These are phyloP conservation scores for Limnodromus scolopaceus DNA, from an alignment of 2,797 vertebrate species.

Conservation along the genomic window DNA sequence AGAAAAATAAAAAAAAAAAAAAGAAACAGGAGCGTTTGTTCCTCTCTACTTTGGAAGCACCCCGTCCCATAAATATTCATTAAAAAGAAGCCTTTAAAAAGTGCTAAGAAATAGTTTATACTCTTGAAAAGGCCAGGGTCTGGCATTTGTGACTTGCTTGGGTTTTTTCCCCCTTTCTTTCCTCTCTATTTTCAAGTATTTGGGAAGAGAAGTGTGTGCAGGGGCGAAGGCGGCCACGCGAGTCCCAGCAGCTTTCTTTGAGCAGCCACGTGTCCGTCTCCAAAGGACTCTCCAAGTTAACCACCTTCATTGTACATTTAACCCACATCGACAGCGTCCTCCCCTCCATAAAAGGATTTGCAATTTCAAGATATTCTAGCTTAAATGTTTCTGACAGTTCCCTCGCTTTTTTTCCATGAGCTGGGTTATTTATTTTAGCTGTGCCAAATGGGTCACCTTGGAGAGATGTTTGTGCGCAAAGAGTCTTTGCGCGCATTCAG, in stretches of 20 bases:
- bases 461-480: constrained; percentile 99
- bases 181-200: constrained; percentile 83
- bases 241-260: constrained; percentile 95
- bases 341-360: constrained; percentile 99
- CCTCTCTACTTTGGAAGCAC: constrained; percentile 76
- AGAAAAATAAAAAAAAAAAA: constrained; percentile 17
- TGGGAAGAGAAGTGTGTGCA: constrained; percentile 87
- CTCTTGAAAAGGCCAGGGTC: constrained; percentile 69
- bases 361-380: constrained; percentile 99
- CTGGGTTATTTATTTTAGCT: constrained; percentile 99
- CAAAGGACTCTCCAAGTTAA: constrained; percentile 99
- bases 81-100: constrained; percentile 74
- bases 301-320: constrained; percentile 99
- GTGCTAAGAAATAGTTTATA: constrained; percentile 76
- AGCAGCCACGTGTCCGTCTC: constrained; percentile 99
- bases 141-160: constrained; percentile 76
- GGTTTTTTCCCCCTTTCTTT: constrained; percentile 62
- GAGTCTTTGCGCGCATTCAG: constrained; percentile 99
- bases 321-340: constrained; percentile 99
- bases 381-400: constrained; percentile 99
- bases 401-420: constrained; percentile 94
- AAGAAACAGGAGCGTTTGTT: constrained; percentile 68
- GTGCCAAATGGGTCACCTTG: constrained; percentile 99
- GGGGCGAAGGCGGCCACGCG: constrained; percentile 95
- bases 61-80: constrained; percentile 72